phyloP scores from a whole-genome alignment of 2,888 invertebrate species.

The Lochmaea capreae region DNA sequence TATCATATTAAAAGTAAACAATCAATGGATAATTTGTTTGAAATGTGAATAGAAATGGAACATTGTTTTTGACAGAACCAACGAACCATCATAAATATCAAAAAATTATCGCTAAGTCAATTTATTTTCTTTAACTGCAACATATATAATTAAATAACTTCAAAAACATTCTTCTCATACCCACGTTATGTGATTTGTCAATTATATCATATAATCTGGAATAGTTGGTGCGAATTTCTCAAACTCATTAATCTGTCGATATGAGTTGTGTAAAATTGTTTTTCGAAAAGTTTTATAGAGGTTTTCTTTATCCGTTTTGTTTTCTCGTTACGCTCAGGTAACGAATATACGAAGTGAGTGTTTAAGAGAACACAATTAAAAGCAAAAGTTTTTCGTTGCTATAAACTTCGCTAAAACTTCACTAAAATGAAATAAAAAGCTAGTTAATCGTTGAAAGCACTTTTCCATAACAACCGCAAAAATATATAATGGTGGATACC shows the following conservation, averaged over 20 bases:
- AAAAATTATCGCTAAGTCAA: too few relatives aligned
- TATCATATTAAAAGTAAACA: too few relatives aligned
- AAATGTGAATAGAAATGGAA: too few relatives aligned
- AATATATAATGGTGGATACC: too few relatives aligned
- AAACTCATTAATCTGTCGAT: conserved; percentile 19
- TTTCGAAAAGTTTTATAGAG: background rate
- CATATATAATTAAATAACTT: too few relatives aligned
- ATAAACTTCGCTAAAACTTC: background rate
- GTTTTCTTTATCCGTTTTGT: background rate
- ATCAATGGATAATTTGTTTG: too few relatives aligned
- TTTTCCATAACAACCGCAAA: too few relatives aligned
- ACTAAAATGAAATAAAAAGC: background rate
- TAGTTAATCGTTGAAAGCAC: background rate
- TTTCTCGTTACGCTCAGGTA: conserved; percentile 5
- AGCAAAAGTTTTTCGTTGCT: background rate
- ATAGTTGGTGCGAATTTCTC: background rate
- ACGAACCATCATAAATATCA: too few relatives aligned
- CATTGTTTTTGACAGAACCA: too few relatives aligned
- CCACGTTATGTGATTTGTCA: background rate
- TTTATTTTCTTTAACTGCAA: too few relatives aligned
- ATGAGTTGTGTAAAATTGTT: conserved; percentile 11
- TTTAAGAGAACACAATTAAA: conserved; percentile 9
- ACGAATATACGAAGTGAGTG: background rate
- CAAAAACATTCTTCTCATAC: background rate
- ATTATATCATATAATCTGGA: background rate